A percentile compares a stretch with the other conserved stretches of the same genome.
Conservation (phyloP, 2,113 vertebrate genomes). For the Paraplagusia blochii region DNA sequence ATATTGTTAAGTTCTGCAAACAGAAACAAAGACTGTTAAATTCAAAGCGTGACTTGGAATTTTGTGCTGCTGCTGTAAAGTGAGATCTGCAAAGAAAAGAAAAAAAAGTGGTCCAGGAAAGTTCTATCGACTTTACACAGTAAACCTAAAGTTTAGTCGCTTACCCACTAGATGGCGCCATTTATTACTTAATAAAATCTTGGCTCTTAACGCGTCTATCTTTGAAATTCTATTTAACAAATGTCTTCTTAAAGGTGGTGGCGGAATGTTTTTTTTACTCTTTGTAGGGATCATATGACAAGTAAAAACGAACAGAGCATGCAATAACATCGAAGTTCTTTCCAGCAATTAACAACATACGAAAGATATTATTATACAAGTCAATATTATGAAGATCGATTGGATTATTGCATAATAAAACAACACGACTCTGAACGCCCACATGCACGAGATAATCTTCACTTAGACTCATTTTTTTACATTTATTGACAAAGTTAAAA, state of each 20-base stretch:
- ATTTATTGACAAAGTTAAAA: too few species aligned
- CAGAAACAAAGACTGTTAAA: constrained; percentile 16
- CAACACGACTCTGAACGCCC: too few species aligned
- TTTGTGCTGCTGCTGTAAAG: background rate
- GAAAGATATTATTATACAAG: too few species aligned
- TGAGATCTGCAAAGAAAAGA: background rate
- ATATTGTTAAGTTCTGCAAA: constrained; percentile 80
- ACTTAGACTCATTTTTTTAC: too few species aligned
- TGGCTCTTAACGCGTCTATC: constrained; percentile 39
- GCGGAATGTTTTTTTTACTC: background rate
- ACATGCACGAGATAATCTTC: too few species aligned
- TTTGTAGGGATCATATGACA: too few species aligned
- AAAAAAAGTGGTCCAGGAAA: background rate
- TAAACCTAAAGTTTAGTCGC: background rate
- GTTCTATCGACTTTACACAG: background rate
- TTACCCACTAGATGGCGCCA: constrained; percentile 66
- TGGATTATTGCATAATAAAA: too few species aligned
- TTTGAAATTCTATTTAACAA: constrained; percentile 14
- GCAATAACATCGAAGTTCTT: too few species aligned
- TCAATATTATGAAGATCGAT: too few species aligned
- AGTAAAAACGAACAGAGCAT: too few species aligned
- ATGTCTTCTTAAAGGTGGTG: background rate
- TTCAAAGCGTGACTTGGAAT: background rate
- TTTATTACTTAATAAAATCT: constrained; percentile 60
- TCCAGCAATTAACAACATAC: too few species aligned